phyloP scores from a whole-genome alignment of 2,888 invertebrate species.

The Acanthacorydalis orientalis region DNA sequence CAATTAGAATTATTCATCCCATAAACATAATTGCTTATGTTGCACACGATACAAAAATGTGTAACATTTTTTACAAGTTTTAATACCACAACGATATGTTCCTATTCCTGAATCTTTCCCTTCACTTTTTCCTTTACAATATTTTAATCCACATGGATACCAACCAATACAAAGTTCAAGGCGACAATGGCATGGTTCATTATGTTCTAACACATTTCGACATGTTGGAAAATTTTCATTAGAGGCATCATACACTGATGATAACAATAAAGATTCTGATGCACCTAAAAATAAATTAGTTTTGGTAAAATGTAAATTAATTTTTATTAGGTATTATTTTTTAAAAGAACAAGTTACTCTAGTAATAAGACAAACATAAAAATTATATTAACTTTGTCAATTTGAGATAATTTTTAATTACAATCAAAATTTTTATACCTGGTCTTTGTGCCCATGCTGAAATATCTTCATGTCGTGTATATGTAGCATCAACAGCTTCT shows the following conservation, averaged over 20 bases:
- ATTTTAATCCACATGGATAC: conserved; percentile 93
- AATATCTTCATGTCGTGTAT: conserved; percentile 61
- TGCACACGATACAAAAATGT: conserved; percentile 73
- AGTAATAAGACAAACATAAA: no score
- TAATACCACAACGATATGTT: conserved; percentile 84
- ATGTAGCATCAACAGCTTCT: conserved; percentile 60
- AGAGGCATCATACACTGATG: conserved; percentile 25
- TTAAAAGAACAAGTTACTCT: no score
- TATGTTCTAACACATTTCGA: conserved; percentile 46
- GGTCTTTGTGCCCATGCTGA: conserved; percentile 63
- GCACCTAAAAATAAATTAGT: conserved; percentile 40
- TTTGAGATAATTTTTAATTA: not conserved
- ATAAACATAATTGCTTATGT: conserved; percentile 66
- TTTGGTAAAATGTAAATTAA: no score
- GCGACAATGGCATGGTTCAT: conserved; percentile 68
- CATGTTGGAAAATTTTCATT: conserved; percentile 23
- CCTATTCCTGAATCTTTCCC: conserved; percentile 38
- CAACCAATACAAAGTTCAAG: conserved; percentile 83
- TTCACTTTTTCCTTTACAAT: conserved; percentile 49
- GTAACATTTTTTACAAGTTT: conserved; percentile 84
- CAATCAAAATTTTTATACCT: conserved; percentile 31
- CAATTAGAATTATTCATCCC: conserved; percentile 48
- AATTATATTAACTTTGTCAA: no score
- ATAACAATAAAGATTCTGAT: conserved; percentile 52
- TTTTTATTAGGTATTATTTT: no score